Base-by-base conservation (phyloP, 2,888 invertebrate species). In the Hyles lineata region DNA sequence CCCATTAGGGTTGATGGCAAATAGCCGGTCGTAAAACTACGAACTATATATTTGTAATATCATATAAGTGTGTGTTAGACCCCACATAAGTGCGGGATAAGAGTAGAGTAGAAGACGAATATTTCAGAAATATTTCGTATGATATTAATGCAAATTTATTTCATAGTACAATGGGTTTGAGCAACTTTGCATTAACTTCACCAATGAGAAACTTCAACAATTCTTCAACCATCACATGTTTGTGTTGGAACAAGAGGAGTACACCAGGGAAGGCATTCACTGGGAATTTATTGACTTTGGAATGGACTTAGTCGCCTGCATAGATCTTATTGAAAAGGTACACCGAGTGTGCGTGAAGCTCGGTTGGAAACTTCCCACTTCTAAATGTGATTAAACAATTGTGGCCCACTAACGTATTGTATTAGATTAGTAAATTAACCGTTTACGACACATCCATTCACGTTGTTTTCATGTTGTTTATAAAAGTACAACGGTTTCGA, bases 161-260 rank as follows among this genome's bases (percentile, higher is more conserved):
- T 87, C 89, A 86, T 95, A 99, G 99, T 98, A 96, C 96, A 99
- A 99, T 96, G 98, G 99, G 94, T 99, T 99, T 96, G 99, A 99
- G 95, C 99, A 99, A 96, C 96, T 99, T 95, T 99, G 99, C 96
- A 99, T 99, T 97, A 99, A 99, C 96, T 99, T 99, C 96, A 99
- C 99, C 94, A 99, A 99, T 95, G 99, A 99, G 95, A 98, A 99
- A 96, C 96, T 99, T 85, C 99, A 99, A 96, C 99, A 99, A 96
- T 99, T 99, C 96, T 99, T 99, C 97, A 99, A 99, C 96, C 99
- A 99, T 95, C 98, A 99, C 97, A 99, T 99, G 99, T 99, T 99
- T 95, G 99, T 99, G 83, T 96, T 99, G 94, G 99, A 99, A 95
- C 99, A 99, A 97, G 99, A 99, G 95, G 99, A 99, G 93, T 99